phyloP scores from a whole-genome alignment of 1,140 invertebrate species.

The Leptestheria dahalacensis region DNA sequence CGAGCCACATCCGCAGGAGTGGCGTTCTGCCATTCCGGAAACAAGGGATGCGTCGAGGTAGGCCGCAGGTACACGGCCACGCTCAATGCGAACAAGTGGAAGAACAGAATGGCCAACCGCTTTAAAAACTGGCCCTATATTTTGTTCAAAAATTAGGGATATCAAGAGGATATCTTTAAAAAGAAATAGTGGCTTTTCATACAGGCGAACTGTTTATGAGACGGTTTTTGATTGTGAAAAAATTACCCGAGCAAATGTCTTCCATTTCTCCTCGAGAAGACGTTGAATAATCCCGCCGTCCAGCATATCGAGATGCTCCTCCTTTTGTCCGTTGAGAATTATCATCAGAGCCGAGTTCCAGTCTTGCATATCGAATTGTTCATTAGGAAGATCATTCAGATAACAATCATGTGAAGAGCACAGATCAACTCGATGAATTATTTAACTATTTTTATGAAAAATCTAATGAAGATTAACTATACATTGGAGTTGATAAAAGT shows the following conservation, averaged over 20 bases:
- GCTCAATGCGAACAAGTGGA: constrained; percentile 73
- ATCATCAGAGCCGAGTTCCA: constrained; percentile 97
- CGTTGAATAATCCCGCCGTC: constrained; percentile 95
- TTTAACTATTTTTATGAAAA: background rate
- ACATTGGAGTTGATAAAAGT: constrained; percentile 4
- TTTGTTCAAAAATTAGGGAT: constrained; percentile 14
- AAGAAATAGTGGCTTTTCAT: too few relatives aligned
- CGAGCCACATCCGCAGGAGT: constrained; percentile 36
- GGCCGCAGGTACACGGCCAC: constrained; percentile 78
- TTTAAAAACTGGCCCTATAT: constrained; percentile 77
- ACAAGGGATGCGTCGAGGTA: constrained; percentile 32
- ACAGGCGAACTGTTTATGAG: too few relatives aligned
- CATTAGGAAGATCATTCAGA: background rate
- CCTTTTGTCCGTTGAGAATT: constrained; percentile 90
- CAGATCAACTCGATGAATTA: background rate
- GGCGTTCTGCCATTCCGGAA: constrained; percentile 29
- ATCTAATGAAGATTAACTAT: background rate
- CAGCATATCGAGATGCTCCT: constrained; percentile 96
- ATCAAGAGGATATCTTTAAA: too few relatives aligned
- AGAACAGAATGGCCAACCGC: constrained; percentile 63
- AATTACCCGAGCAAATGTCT: constrained; percentile 84
- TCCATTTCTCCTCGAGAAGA: constrained; percentile 97
- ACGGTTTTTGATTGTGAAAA: too few relatives aligned
- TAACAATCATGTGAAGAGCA: too few relatives aligned
- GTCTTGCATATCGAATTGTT: constrained; percentile 40